phyloP scores from a whole-genome alignment of 2,797 vertebrate species.

The Xiphophorus birchmanni region DNA sequence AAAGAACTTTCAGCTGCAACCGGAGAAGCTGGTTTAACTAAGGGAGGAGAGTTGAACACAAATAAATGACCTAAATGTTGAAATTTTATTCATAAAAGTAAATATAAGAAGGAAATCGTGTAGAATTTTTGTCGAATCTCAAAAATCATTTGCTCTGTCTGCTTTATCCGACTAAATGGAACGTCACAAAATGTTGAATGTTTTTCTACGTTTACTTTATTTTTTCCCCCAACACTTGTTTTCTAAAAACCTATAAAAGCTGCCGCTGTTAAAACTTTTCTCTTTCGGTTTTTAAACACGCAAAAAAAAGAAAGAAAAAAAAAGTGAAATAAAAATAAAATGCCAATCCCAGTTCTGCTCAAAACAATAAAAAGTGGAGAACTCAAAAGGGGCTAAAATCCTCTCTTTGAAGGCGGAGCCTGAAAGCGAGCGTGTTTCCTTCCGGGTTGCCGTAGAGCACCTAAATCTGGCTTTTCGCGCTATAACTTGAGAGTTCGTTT shows the following conservation, averaged over 20 bases:
- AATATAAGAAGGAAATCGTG: background rate
- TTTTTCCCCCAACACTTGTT: background rate
- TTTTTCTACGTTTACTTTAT: background rate
- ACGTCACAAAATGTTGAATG: background rate
- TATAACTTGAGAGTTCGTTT: background rate
- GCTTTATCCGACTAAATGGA: background rate
- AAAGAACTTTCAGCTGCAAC: background rate
- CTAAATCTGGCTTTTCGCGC: conserved; percentile 45
- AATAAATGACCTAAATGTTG: background rate
- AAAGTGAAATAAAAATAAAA: too few species aligned
- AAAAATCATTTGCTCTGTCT: background rate
- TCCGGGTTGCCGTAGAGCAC: conserved; percentile 47
- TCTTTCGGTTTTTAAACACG: background rate
- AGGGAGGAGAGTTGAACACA: background rate
- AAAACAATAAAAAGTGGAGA: background rate
- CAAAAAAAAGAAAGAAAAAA: background rate
- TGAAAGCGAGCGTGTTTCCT: background rate
- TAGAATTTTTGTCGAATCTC: background rate
- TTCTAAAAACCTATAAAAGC: background rate
- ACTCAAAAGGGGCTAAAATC: background rate
- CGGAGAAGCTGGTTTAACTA: background rate
- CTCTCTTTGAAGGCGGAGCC: background rate
- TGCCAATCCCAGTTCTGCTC: background rate
- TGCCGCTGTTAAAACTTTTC: background rate
- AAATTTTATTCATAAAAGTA: background rate